Percentiles rank a stretch among this genome's conserved stretches.
phyloP scores from a whole-genome alignment of 1,140 invertebrate genomes.

The Idris sp. region DNA sequence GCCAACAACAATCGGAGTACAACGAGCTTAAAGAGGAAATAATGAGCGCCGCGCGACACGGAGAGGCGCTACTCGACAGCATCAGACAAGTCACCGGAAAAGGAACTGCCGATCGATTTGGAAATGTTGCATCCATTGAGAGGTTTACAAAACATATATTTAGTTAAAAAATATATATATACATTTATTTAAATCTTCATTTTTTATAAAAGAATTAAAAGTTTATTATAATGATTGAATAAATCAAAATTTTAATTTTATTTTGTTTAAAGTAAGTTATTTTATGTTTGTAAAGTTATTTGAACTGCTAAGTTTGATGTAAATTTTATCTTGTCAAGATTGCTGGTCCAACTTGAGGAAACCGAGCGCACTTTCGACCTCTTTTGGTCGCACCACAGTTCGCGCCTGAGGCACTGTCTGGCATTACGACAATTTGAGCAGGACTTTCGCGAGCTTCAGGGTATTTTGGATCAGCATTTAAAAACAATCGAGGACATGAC shows the following conservation, averaged over 20 bases:
- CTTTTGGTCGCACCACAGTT: conserved; percentile 94
- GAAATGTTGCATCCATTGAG: conserved; percentile 95
- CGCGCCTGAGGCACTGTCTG: conserved; percentile 91
- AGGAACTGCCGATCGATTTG: conserved; percentile 82
- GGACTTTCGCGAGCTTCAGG: conserved; percentile 89
- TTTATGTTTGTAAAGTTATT: too few relatives aligned
- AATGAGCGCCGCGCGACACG: conserved; percentile 87
- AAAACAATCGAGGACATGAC: conserved; percentile 89
- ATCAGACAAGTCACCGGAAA: conserved; percentile 80
- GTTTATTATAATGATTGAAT: too few relatives aligned
- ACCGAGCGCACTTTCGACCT: conserved; percentile 95
- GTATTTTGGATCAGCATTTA: conserved; percentile 84
- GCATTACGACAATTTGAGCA: conserved; percentile 93
- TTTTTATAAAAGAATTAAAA: too few relatives aligned
- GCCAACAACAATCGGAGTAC: conserved; percentile 83
- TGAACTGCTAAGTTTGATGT: too few relatives aligned
- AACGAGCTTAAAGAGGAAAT: conserved; percentile 88
- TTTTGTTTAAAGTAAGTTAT: too few relatives aligned
- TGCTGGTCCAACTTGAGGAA: conserved; percentile 96
- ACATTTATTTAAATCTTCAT: too few relatives aligned
- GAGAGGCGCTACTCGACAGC: conserved; percentile 87
- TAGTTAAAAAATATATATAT: too few relatives aligned
- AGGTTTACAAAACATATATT: too few relatives aligned
- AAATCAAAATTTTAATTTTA: too few relatives aligned
- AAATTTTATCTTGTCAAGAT: too few relatives aligned